These are phyloP conservation scores for Teleiodes luculella DNA, from an alignment of 2,888 invertebrate species.

Conservation along the genomic window DNA sequence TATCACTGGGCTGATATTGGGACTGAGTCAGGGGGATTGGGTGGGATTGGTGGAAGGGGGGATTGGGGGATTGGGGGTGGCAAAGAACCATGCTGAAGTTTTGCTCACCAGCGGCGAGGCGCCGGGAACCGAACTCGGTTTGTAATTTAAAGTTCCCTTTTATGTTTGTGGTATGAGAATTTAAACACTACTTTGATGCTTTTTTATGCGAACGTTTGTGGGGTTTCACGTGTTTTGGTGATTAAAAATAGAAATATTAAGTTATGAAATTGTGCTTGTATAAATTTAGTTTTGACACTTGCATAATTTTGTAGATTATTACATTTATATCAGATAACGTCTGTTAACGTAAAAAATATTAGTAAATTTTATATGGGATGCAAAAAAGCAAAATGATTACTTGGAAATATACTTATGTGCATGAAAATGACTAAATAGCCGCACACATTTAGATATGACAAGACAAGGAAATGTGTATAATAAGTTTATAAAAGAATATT, in stretches of 20 bases:
- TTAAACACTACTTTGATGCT: background rate
- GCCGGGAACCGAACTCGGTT: constrained; percentile 74
- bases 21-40: constrained; percentile 12
- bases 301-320: no score
- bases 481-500: background rate
- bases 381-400: no score
- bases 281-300: no score
- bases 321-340: no score
- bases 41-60: constrained; percentile 29
- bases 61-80: constrained; percentile 35
- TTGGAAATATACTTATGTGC: no score
- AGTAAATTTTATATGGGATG: no score
- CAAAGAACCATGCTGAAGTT: constrained; percentile 79
- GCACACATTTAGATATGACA: no score
- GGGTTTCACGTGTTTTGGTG: background rate
- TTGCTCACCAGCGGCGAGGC: constrained; percentile 75
- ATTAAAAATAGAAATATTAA: no score
- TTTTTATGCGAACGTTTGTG: background rate
- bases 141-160: constrained; percentile 15
- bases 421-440: no score
- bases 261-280: no score
- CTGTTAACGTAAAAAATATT: no score
- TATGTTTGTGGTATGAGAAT: background rate
- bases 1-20: constrained; percentile 28
- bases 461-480: no score